Base-by-base conservation (phyloP, 2,888 invertebrate species). In the Liodrosophila aerea region DNA sequence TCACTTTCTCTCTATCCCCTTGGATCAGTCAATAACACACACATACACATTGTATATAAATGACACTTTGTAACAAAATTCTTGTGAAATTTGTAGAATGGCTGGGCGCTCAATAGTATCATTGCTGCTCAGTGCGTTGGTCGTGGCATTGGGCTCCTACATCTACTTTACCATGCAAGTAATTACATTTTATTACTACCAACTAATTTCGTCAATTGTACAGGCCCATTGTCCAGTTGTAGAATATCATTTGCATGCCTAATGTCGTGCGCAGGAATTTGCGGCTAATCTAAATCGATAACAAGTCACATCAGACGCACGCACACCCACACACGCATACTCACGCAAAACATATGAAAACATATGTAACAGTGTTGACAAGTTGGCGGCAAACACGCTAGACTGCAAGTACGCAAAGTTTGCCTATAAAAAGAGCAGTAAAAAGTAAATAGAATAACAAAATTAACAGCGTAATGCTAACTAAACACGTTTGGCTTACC, bases 81-180 rank as follows among this genome's bases (percentile, higher is more conserved):
- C 2, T 74, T 47, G 50, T 50, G 18, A 11, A 31, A 63, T 73
- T 65, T 13, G 33, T 27, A 53, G 56, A 58, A 84, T 78, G 77
- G 72, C 78, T 49, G 75, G 82, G 29, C 78, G 85, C 16, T 64
- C 87, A 36, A 59, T 88, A 30, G 45, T 78, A 16, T 88, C 89
- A 37, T 88, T 88, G 56, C 40, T 87, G 34, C 41, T 89, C 50
- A 89, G 88, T 57, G 86, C 88, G 15, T 58, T 89, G 60, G 86
- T 85, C n/a, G 77, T 86, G 22, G 88, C 87, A 34, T 45, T 89
- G 67, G 88, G 88, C 62, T 76, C 85, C 7, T 88, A 87, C 77
- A 86, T 85, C 66, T 89, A 87, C 70, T 80, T 85, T 44, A 81
- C 82, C 52, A 73, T 70, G 66, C 88, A 88, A 86, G 89, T 89